Evolutionary conservation across 2,113 vertebrate species (phyloP), one percentile per base, ranked within the genome.

Genomic region (Gavialis gangeticus): DNA sequence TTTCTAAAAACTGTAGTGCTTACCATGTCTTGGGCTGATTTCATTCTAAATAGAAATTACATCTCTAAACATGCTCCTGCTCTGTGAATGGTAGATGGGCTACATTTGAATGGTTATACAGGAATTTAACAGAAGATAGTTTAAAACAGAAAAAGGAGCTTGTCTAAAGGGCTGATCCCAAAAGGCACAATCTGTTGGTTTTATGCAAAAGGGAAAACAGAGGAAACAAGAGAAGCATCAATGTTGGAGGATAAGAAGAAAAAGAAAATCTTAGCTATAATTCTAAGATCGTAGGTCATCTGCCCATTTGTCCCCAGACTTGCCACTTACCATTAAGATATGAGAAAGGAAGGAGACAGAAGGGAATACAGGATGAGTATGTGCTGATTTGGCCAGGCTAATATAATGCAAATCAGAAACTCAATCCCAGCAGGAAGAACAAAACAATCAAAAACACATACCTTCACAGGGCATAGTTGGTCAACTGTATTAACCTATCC

Each of bases 361-460:
- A 79, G 15, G 5, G 59, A 75, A 1, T 75, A 57, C 66, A 90
- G 64, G 30, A 75, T 62, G n/a, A 60, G 25, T 83, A 77, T 66
- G 62, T 89, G 87, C 85, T 59, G 24, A 6, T 89, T 96, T 96
- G 94, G 85, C 21, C 82, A 34, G 79, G 82, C 60, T 69, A 93
- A 95, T 78, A 63, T 95, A 69, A 85, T 71, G 60, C 79, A 84
- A 97, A 91, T 58, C 34, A 82, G 30, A 89, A 94, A 94, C 79
- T 93, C 64, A 88, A 37, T 96, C 92, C 85, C 77, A 92, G 58
- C 55, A 55, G 28, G 82, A 92, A 94, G 94, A 96, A 77, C 81
- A 82, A 90, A 95, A 90, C 86, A 84, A 82, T 34, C n/a, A 37
- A 46, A 71, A 71, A 34, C 87, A 90, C 27, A 27, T 85, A 16